These are phyloP conservation scores for Orientallactaga bullata DNA, from an alignment of 2,113 vertebrate species.

Conservation along the genomic window DNA sequence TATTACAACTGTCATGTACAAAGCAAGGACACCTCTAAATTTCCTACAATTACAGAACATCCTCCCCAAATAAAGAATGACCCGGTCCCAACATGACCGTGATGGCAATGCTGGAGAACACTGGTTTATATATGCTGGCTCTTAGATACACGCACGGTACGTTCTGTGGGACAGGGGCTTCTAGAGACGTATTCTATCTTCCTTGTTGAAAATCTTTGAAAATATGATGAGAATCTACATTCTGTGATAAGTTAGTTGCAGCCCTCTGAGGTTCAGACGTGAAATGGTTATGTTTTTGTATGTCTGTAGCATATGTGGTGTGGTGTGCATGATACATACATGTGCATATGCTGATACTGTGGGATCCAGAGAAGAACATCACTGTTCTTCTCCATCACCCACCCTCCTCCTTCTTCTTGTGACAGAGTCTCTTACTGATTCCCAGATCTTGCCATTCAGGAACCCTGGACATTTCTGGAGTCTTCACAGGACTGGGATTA, in stretches of 20 bases:
- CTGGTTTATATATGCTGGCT: not conserved
- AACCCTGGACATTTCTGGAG: no score
- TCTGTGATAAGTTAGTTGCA: not conserved
- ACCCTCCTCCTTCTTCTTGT: no score
- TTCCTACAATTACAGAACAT: no score
- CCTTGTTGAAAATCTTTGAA: slow-evolving; percentile 1
- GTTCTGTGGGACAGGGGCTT: not conserved
- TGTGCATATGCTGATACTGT: no score
- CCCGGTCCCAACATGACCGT: not conserved
- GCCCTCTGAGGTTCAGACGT: not conserved
- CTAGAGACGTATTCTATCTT: not conserved
- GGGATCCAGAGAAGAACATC: no score
- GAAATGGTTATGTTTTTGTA: not conserved
- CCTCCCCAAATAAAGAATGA: not conserved
- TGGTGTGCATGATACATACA: no score
- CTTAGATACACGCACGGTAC: not conserved
- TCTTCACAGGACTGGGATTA: no score
- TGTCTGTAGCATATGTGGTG: no score
- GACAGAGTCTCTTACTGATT: no score
- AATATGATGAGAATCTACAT: not conserved
- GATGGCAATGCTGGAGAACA: not conserved
- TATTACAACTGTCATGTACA: not conserved
- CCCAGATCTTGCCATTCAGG: no score
- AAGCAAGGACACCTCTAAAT: not conserved
- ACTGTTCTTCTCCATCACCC: no score